These are phyloP conservation scores for Thecophora atra DNA, from an alignment of 2,888 invertebrate species.

Conservation along the genomic window DNA sequence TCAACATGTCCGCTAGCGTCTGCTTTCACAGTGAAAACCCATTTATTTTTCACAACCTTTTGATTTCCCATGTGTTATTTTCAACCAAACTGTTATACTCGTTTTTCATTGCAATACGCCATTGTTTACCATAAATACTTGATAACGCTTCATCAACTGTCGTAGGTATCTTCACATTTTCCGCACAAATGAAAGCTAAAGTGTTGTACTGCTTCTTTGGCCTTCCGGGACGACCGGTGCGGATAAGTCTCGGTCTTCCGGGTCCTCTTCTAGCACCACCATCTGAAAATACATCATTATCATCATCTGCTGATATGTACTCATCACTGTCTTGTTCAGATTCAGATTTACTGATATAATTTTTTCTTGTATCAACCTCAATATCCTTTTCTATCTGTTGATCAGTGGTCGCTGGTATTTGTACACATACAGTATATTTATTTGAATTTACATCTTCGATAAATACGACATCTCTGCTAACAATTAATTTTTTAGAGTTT, in stretches of 20 bases:
- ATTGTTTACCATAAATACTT: slow-evolving; percentile 14
- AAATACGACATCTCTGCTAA: neutral
- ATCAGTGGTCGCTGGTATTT: neutral
- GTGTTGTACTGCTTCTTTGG: neutral
- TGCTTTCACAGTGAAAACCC: slow-evolving; percentile 35
- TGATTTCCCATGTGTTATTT: slow-evolving; percentile 34
- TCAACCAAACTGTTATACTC: too few species aligned
- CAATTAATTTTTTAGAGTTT: neutral
- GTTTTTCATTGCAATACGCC: too few species aligned
- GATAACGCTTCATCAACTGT: slow-evolving; percentile 20
- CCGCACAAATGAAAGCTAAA: slow-evolving; percentile 19
- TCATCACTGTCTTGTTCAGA: slow-evolving; percentile 3
- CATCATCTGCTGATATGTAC: neutral
- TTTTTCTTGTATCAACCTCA: neutral
- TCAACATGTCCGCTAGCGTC: slow-evolving; percentile 24
- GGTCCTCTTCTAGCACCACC: too few species aligned
- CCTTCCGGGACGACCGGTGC: too few species aligned
- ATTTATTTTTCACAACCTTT: slow-evolving; percentile 31
- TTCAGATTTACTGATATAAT: slow-evolving; percentile 27
- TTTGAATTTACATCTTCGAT: neutral
- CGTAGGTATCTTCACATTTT: slow-evolving; percentile 5
- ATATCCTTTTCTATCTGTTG: neutral
- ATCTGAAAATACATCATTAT: too few species aligned
- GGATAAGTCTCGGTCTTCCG: too few species aligned
- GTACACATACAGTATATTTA: neutral